These are phyloP conservation scores for Terrapene triunguis DNA, from an alignment of 2,113 vertebrate species.

Conservation along the genomic window DNA sequence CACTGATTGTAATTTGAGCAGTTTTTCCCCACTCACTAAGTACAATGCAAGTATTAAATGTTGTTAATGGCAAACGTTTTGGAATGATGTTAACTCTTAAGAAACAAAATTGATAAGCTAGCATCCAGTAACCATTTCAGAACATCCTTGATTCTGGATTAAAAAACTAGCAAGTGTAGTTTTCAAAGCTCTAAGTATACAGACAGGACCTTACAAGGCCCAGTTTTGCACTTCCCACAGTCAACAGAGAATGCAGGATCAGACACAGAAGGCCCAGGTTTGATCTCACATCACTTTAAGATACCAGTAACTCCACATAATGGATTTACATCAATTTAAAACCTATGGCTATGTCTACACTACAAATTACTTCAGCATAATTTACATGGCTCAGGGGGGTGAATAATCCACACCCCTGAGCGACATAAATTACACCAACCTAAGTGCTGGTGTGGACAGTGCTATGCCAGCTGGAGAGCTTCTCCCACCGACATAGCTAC, in stretches of 20 bases:
- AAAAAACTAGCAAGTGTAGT: not conserved
- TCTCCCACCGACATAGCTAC: no score
- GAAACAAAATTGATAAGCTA: not conserved
- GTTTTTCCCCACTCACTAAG: not conserved
- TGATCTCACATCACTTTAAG: not conserved
- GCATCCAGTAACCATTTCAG: not conserved
- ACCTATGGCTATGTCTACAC: not conserved
- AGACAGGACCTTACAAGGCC: not conserved
- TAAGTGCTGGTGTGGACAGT: no score
- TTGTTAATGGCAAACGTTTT: not conserved
- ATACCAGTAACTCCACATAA: not conserved
- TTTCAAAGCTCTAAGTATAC: not conserved
- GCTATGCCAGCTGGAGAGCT: no score
- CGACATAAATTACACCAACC: no score
- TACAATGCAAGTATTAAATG: not conserved
- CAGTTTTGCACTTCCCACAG: not conserved
- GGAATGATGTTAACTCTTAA: not conserved
- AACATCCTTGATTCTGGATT: not conserved
- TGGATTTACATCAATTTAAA: not conserved
- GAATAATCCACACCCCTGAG: no score
- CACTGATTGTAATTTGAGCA: not conserved
- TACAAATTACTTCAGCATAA: no score
- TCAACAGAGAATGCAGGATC: not conserved
- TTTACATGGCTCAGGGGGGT: no score
- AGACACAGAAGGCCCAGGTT: not conserved